Evolutionary conservation across 2,113 vertebrate species (phyloP), one percentile per base, ranked within the genome.

Genomic region (Xyliphius kryptos): DNA sequence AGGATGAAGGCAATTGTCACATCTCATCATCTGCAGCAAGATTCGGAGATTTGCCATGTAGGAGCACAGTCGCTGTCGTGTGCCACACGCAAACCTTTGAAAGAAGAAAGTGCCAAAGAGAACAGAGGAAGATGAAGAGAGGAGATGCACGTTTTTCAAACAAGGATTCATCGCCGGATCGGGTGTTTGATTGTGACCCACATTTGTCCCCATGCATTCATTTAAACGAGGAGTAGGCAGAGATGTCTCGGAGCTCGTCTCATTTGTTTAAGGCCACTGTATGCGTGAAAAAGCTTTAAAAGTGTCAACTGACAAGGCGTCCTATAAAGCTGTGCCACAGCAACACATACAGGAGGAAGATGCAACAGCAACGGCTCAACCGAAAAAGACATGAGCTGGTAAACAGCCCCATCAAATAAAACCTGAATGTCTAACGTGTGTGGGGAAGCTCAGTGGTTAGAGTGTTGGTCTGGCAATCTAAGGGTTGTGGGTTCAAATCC

Each of bases 1-100:
- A 63, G 63, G 72, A 77, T 70, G 72, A 72, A 73, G 72, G 72
- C 56, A 64, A 68, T 52, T 66, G 60, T 65, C 69, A 57, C 67
- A 46, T 70, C 72, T 73, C 67, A 70, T 72, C 67, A 68, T 72
- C 70, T 61, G 56, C 57, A 21, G 58, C 61, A 36, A 56, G 63
- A 69, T 58, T 36, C 59, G 32, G 54, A 70, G 49, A 67, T 16
- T 14, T 32, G 56, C 69, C 13, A 49, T 47, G 56, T 54, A 44
- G 72, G 21, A 55, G 65, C 57, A 58, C 62, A 57, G 20, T 51
- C 40, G 36, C 53, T 56, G 32, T 61, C 59, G 53, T 37, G 41
- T 61, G 67, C 43, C 13, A 44, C 56, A 9, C 40, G 7, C 40
- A 22, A n/a, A 58, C 54, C 63, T 74, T 74, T 70, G 58, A 67